Base-by-base conservation (phyloP, 1,140 invertebrate species). In the Trichonephila inaurata region DNA sequence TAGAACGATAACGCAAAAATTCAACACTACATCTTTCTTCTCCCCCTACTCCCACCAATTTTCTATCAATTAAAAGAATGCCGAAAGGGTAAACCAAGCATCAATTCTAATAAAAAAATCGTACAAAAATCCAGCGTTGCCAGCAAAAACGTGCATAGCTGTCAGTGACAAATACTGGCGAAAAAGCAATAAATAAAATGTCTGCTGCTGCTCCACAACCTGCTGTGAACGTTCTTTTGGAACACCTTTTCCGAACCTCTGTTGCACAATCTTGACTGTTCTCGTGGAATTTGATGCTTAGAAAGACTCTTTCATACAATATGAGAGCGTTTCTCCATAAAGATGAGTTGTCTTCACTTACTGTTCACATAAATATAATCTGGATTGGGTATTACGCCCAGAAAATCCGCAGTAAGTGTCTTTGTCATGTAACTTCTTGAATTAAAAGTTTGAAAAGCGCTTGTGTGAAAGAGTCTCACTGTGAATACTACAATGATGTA, bases 171-270 rank as follows among this genome's bases (percentile, higher is more conserved):
- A 77, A 77, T 18, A 28, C 28, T 12, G 1, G 72, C 4, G 72
- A 77, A 28, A 77, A 77, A 77, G 69, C 18, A 77, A 77, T 77
- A 77, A 77, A 77, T 77, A 77, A 77, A 77, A 33, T 77, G 72
- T 77, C 72, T 77, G 33, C 72, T 77, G 33, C 72, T 4, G 24
- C 18, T 40, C 33, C 33, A 12, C 28, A 14, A 40, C 72, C 28
- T 33, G 33, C 28, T 33, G 28, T 6, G 72, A 77, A 40, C 14
- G 33, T 19, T 77, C 28, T 77, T 77, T 18, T 77, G 14, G 33
- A 19, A 10, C 66, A 14, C 4, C 3, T 77, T 77, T 77, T 40
- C 28, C 0, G 28, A 21, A 40, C 28, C 14, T 4, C 28, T 18
- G 0, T 77, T 77, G 72, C 72, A 77, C 72, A 77, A 77, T 77